Percentiles rank a stretch among this genome's conserved stretches.
These are phyloP conservation scores for Hippocampus barbouri DNA, from an alignment of 2,113 vertebrate species.

Conservation along the genomic window DNA sequence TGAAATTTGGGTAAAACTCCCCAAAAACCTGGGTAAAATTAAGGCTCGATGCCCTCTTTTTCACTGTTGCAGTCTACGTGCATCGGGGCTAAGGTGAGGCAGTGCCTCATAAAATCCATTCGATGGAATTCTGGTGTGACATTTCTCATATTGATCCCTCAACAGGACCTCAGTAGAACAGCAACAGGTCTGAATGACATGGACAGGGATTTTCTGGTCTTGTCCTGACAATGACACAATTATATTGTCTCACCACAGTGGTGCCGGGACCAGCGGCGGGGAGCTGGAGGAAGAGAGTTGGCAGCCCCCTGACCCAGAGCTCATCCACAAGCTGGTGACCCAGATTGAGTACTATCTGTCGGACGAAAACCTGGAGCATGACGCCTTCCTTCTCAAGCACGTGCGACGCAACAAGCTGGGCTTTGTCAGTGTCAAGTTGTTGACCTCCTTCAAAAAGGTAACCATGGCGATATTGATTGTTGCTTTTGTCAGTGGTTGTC, in stretches of 20 bases:
- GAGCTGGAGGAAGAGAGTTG: constrained; percentile 88
- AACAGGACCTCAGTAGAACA: background rate
- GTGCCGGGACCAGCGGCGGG: constrained; percentile 78
- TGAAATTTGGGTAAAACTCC: too few species aligned
- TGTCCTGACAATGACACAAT: constrained; percentile 3
- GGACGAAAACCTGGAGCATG: constrained; percentile 94
- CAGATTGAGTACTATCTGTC: constrained; percentile 98
- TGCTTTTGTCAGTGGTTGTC: too few species aligned
- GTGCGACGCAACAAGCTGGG: constrained; percentile 94
- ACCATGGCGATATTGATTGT: background rate
- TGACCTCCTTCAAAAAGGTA: constrained; percentile 99
- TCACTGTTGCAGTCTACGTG: too few species aligned
- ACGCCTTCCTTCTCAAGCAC: constrained; percentile 94
- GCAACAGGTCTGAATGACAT: background rate
- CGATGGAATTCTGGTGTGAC: background rate
- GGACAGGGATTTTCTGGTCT: background rate
- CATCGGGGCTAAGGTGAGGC: too few species aligned
- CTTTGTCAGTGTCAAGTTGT: constrained; percentile 94
- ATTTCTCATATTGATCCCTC: background rate
- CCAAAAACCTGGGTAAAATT: too few species aligned
- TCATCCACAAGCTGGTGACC: constrained; percentile 84
- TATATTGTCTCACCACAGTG: constrained; percentile 58
- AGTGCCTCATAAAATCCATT: too few species aligned
- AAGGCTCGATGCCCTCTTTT: too few species aligned
- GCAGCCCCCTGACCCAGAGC: constrained; percentile 85